Evolutionary conservation across 2,888 invertebrate genomes (phyloP).

Genomic region (Elysia crispata): DNA sequence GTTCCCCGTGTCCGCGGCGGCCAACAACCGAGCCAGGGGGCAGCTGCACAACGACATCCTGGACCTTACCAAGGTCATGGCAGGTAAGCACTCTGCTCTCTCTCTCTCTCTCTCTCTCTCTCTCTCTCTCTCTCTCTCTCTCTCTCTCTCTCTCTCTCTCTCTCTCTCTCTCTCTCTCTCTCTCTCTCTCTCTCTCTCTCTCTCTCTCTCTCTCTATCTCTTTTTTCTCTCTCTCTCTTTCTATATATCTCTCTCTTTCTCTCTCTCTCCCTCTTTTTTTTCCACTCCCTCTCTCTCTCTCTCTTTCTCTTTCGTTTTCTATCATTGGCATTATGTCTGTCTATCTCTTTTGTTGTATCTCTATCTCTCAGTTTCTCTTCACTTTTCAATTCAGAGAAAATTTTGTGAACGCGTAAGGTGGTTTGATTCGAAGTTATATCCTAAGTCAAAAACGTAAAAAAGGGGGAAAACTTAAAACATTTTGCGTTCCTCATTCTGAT

Average conservation of each 20-base stretch:
- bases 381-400: no score
- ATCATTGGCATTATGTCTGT: not conserved
- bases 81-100: slow-evolving; percentile 30
- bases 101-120: no score
- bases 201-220: slow-evolving; percentile 11
- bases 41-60: slow-evolving; percentile 39
- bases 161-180: no score
- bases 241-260: slow-evolving; percentile 24
- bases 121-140: no score
- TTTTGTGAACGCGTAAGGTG: no score
- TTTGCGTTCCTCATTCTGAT: no score
- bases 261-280: not conserved
- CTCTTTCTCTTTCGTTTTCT: not conserved
- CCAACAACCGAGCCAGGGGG: slow-evolving; percentile 33
- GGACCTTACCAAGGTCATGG: slow-evolving; percentile 22
- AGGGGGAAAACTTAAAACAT: no score
- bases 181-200: slow-evolving; percentile 1
- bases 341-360: not conserved
- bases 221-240: slow-evolving; percentile 5
- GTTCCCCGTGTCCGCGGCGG: slow-evolving; percentile 3
- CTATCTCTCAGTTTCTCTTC: no score
- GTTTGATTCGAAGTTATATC: no score
- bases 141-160: no score
- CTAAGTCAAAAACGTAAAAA: no score
- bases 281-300: slow-evolving; percentile 7